These are phyloP conservation scores for Engraulis encrasicolus DNA, from an alignment of 2,113 vertebrate species.

Conservation along the genomic window DNA sequence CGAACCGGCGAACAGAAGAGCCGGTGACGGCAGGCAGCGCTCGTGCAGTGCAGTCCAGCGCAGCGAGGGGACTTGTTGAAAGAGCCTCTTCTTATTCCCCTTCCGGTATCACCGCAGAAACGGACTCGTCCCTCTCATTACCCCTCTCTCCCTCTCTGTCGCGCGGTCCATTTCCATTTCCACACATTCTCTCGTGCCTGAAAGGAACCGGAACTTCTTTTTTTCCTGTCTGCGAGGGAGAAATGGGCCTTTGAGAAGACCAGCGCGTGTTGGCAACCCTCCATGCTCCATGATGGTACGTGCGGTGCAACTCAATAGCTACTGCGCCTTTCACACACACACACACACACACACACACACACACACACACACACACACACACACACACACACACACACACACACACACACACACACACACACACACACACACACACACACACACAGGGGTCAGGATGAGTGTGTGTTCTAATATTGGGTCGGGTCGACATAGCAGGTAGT, in stretches of 20 bases:
- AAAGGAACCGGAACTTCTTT: conserved; percentile 72
- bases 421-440: not conserved
- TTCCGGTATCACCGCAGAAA: conserved; percentile 80
- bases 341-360: not conserved
- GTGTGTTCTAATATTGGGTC: too few relatives aligned
- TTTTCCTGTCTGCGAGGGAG: conserved; percentile 58
- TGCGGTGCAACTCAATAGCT: conserved; percentile 79
- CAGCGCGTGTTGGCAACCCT: conserved; percentile 72
- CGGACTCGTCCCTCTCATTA: conserved; percentile 68
- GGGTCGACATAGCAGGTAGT: too few relatives aligned
- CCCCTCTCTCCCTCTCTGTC: conserved; percentile 68
- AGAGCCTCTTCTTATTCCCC: conserved; percentile 68
- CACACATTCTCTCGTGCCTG: conserved; percentile 61
- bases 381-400: not conserved
- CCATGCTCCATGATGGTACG: conserved; percentile 83
- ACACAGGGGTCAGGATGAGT: too few relatives aligned
- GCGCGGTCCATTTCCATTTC: conserved; percentile 49
- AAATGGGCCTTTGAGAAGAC: conserved; percentile 83
- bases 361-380: not conserved
- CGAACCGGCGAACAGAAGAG: not conserved
- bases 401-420: not conserved
- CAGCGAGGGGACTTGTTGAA: conserved; percentile 70
- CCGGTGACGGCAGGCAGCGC: conserved; percentile 9
- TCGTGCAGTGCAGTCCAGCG: too few relatives aligned
- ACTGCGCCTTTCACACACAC: conserved; percentile 56